Conservation (phyloP, 1,140 invertebrate genomes). For the Pantala flavescens region DNA sequence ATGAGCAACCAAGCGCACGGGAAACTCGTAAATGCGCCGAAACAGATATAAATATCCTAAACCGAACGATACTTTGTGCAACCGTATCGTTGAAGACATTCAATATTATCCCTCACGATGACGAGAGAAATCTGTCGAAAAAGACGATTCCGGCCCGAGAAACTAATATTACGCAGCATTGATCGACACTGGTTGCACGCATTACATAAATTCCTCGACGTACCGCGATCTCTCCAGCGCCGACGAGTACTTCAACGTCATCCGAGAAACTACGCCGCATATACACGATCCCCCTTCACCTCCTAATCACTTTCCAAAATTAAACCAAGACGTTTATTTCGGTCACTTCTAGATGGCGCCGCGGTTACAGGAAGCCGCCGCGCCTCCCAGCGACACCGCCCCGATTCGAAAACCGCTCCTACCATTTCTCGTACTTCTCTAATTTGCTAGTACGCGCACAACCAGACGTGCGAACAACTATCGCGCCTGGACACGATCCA, state of each 20-base stretch:
- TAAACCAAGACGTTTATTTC: conserved; percentile 19
- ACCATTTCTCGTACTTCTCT: neutral
- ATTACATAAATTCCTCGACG: neutral
- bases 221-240: neutral
- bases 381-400: neutral
- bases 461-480: too few relatives aligned
- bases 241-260: neutral
- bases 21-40: neutral
- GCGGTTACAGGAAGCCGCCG: neutral
- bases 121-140: too few relatives aligned
- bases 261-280: neutral
- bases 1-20: neutral
- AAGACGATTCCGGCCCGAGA: too few relatives aligned
- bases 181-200: conserved; percentile 1
- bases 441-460: too few relatives aligned
- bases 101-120: too few relatives aligned
- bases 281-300: neutral
- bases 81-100: too few relatives aligned
- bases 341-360: conserved; percentile 3
- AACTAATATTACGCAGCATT: neutral
- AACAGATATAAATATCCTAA: neutral
- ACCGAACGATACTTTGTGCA: too few relatives aligned
- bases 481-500: too few relatives aligned
- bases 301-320: conserved; percentile 16
- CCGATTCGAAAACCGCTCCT: neutral